Evolutionary conservation across 2,113 vertebrate genomes (phyloP).

Genomic region (Abramis brama): DNA sequence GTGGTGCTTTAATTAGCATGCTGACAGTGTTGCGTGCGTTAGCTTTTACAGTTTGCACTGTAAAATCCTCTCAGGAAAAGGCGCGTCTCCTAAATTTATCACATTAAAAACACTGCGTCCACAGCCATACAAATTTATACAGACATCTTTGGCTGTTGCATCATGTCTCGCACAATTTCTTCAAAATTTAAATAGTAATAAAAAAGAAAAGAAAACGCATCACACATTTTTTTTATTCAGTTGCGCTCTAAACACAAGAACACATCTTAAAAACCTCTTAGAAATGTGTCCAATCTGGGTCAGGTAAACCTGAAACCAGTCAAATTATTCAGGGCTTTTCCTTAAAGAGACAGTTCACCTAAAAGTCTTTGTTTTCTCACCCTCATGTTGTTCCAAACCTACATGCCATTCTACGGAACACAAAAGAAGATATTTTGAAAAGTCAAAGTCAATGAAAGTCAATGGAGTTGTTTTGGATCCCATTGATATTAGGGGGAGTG

Average conservation of each 20-base stretch:
- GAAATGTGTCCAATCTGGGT: slow-evolving; percentile 17
- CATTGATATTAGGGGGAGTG: too few species aligned
- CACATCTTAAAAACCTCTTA: not conserved
- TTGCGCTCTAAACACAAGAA: not conserved
- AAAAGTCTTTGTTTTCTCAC: not conserved
- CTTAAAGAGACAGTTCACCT: not conserved
- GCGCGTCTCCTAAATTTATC: slow-evolving; percentile 2
- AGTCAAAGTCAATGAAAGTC: not conserved
- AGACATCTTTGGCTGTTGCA: not conserved
- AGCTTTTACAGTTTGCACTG: slow-evolving; percentile 6
- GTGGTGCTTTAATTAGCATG: slow-evolving; percentile 25
- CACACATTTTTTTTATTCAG: not conserved
- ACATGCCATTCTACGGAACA: not conserved
- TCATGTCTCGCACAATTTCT: not conserved
- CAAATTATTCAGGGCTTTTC: slow-evolving; percentile 8
- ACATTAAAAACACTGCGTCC: not conserved
- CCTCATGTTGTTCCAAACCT: not conserved
- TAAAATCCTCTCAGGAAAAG: slow-evolving; percentile 22
- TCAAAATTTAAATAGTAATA: not conserved
- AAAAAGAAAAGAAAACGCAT: not conserved
- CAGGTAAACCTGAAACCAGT: slow-evolving; percentile 16
- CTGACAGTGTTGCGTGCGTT: not conserved
- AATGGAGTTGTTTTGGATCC: too few species aligned
- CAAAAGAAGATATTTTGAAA: not conserved
- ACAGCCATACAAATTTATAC: not conserved